phyloP scores from a whole-genome alignment of 1,140 invertebrate genomes.

The Bombus confusus region DNA sequence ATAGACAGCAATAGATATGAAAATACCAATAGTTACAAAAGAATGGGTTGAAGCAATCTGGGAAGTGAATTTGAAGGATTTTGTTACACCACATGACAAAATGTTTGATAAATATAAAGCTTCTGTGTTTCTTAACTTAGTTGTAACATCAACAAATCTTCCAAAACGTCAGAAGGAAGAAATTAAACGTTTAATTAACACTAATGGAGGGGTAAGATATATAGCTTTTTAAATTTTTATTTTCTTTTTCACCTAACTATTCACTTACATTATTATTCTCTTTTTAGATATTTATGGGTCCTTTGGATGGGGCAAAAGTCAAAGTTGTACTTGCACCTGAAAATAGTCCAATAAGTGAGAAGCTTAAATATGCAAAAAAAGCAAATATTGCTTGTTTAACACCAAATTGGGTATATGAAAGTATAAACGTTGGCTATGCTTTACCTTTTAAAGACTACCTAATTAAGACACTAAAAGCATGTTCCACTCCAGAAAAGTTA shows the following conservation, averaged over 20 bases:
- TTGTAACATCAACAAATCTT: conserved; percentile 91
- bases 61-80: conserved; percentile 86
- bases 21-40: conserved; percentile 89
- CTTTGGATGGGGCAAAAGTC: conserved; percentile 76
- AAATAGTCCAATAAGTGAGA: conserved; percentile 88
- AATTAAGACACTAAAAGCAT: conserved; percentile 82
- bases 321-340: conserved; percentile 75
- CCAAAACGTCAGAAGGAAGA: conserved; percentile 86
- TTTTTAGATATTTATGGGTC: conserved; percentile 74
- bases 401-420: conserved; percentile 91
- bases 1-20: conserved; percentile 88
- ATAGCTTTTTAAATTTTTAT: conserved; percentile 11
- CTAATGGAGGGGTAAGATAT: conserved; percentile 87
- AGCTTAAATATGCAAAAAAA: conserved; percentile 90
- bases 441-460: conserved; percentile 87
- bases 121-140: conserved; percentile 91
- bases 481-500: conserved; percentile 83
- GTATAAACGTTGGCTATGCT: conserved; percentile 88
- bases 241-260: conserved; percentile 6
- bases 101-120: conserved; percentile 87
- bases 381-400: conserved; percentile 89
- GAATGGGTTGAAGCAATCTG: conserved; percentile 92
- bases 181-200: conserved; percentile 87
- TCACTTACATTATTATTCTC: conserved; percentile 28
- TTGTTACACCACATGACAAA: conserved; percentile 85